phyloP scores from a whole-genome alignment of 2,797 vertebrate genomes.

The Gymnocypris eckloni region DNA sequence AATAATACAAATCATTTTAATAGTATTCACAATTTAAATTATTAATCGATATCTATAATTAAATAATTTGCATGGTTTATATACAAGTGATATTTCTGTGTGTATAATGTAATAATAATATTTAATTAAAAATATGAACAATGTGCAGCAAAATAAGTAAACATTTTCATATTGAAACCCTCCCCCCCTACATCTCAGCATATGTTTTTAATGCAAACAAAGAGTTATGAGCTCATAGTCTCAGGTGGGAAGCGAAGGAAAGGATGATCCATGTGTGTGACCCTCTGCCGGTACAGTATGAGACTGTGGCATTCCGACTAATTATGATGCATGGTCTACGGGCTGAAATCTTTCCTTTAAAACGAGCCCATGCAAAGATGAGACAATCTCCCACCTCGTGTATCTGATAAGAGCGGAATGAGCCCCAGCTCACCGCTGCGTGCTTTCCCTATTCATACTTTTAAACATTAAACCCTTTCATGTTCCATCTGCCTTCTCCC shows the following conservation, averaged over 20 bases:
- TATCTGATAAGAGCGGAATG: constrained; percentile 61
- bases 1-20: neutral
- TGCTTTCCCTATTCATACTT: constrained; percentile 60
- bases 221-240: constrained; percentile 47
- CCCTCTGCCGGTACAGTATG: constrained; percentile 17
- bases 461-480: constrained; percentile 65
- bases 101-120: neutral
- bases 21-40: neutral
- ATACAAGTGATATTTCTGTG: neutral
- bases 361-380: constrained; percentile 50
- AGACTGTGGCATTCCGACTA: constrained; percentile 32
- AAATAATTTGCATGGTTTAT: neutral
- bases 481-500: constrained; percentile 60
- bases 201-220: constrained; percentile 39
- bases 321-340: constrained; percentile 40
- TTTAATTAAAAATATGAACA: neutral
- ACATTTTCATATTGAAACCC: neutral
- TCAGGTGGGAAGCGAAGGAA: constrained; percentile 31
- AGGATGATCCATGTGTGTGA: constrained; percentile 37
- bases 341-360: constrained; percentile 38
- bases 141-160: neutral
- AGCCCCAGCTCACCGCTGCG: constrained; percentile 52
- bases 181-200: constrained; percentile 3
- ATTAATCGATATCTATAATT: neutral
- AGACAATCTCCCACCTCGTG: constrained; percentile 50